Base-by-base conservation (phyloP, 1,140 invertebrate species). In the Drosophila pachea region DNA sequence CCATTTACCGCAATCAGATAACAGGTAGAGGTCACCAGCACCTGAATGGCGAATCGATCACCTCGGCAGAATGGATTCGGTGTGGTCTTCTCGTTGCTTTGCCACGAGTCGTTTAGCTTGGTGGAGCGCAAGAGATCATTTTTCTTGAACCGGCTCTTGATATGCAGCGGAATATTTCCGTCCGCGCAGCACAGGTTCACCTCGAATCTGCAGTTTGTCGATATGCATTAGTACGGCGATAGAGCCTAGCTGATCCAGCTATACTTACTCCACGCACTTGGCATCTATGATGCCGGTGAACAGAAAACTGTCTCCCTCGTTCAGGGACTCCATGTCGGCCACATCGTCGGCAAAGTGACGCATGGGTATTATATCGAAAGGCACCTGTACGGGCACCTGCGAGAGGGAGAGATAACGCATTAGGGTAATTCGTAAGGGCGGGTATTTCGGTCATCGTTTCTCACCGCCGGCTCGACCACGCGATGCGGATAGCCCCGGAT, bases 401-500 rank as follows among this genome's bases (percentile, higher is more conserved):
- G 22, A 22, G 22, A 22, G 22, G 22, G 22, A 2, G 22, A 22
- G 22, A 22, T 1, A 22, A 22, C 22, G 1, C 22, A 22, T 22
- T 22, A 3, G 22, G 1, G 22, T 22, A 22, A 22, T 22, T 22
- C 3, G 22, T 22, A 22, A 22, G 22, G 22, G 22, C 22, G 3
- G 3, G 22, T 22, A 22, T 22, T 22, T 2, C 3, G 22, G 3
- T 22, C 22, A 22, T 3, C 22, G 1, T 22, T 3, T 22, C 22
- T 22, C 22, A 87, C 71, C 32, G 66, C 58, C 4, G 91, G 61
- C 42, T 86, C 68, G 0, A 89, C 65, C 48, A 90, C 84, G 43
- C 90, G 89, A 73, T 92, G 90, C 0, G 92, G 92, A 79, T 92
- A 92, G 16, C 88, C 83, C 5, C 84, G 68, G 4, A 91, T 70